Conservation (phyloP, 2,888 invertebrate species). For the Melanostoma scalare region DNA sequence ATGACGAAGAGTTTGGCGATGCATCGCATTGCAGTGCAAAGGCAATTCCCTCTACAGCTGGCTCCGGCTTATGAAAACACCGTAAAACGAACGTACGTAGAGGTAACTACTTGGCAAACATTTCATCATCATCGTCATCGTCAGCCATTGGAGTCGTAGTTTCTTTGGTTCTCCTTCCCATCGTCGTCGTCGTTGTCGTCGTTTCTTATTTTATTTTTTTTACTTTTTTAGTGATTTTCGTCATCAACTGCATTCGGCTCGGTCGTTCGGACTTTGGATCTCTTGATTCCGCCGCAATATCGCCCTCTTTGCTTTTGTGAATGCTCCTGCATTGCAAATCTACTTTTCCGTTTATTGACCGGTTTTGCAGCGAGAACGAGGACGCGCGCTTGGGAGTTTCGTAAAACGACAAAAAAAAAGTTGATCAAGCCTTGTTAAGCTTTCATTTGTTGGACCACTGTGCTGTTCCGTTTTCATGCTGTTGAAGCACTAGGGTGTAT, state of each 20-base stretch:
- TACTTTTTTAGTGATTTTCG: slow-evolving; percentile 28
- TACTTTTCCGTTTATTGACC: slow-evolving; percentile 69
- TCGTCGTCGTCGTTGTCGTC: slow-evolving; percentile 26
- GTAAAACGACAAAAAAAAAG: slow-evolving; percentile 31
- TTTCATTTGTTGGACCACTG: slow-evolving; percentile 41
- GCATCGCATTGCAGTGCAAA: slow-evolving; percentile 47
- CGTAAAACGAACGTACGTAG: slow-evolving; percentile 35
- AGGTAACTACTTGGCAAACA: slow-evolving; percentile 67
- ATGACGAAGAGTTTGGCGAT: slow-evolving; percentile 58
- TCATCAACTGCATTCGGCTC: slow-evolving; percentile 52
- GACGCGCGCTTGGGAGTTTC: slow-evolving; percentile 62
- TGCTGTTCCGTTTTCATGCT: slow-evolving; percentile 40
- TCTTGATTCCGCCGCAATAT: slow-evolving; percentile 34
- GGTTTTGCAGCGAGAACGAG: slow-evolving; percentile 60
- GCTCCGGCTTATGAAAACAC: slow-evolving; percentile 8
- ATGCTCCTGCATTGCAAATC: slow-evolving; percentile 56
- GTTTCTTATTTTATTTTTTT: not conserved
- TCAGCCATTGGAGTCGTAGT: slow-evolving; percentile 48
- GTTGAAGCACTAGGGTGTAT: slow-evolving; percentile 4
- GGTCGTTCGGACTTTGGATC: slow-evolving; percentile 63
- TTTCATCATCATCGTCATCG: slow-evolving; percentile 63
- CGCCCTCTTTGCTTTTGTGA: slow-evolving; percentile 7
- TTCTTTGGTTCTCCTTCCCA: slow-evolving; percentile 33
- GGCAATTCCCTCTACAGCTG: slow-evolving; percentile 57
- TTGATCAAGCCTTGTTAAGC: slow-evolving; percentile 59